Evolutionary conservation across 2,888 invertebrate species (phyloP).

Genomic region (Labia minor): DNA sequence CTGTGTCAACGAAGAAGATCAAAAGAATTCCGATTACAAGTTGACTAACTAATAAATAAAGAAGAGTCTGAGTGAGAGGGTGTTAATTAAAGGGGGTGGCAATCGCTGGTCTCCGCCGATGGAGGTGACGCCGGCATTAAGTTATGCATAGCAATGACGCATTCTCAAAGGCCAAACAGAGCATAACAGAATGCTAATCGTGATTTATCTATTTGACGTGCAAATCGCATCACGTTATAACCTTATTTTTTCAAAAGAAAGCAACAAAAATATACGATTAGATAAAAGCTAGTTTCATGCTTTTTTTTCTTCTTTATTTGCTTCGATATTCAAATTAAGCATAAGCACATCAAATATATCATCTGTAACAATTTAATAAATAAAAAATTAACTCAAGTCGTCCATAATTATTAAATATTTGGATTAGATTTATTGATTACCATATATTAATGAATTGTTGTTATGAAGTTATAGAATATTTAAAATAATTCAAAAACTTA

Average conservation of each 20-base stretch:
- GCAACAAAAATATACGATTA: neutral
- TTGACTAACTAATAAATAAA: constrained; percentile 2
- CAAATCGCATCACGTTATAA: neutral
- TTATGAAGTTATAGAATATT: too few relatives aligned
- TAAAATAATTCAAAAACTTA: too few relatives aligned
- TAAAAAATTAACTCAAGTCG: too few relatives aligned
- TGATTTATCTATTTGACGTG: constrained; percentile 13
- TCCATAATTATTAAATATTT: too few relatives aligned
- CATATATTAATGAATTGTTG: too few relatives aligned
- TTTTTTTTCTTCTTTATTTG: too few relatives aligned
- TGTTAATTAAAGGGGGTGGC: neutral
- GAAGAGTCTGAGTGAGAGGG: neutral
- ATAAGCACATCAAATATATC: too few relatives aligned
- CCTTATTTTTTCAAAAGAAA: neutral
- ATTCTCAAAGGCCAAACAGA: constrained; percentile 13
- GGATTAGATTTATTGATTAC: too few relatives aligned
- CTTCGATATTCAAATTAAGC: too few relatives aligned
- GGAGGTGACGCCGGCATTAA: constrained; percentile 1
- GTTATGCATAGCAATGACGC: constrained; percentile 7
- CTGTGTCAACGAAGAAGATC: neutral
- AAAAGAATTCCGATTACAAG: neutral
- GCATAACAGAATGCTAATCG: constrained; percentile 13
- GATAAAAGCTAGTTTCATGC: too few relatives aligned
- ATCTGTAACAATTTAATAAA: too few relatives aligned
- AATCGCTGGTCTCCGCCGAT: neutral